Conservation (phyloP, 2,888 invertebrate genomes). For the Iphiclides podalirius region DNA sequence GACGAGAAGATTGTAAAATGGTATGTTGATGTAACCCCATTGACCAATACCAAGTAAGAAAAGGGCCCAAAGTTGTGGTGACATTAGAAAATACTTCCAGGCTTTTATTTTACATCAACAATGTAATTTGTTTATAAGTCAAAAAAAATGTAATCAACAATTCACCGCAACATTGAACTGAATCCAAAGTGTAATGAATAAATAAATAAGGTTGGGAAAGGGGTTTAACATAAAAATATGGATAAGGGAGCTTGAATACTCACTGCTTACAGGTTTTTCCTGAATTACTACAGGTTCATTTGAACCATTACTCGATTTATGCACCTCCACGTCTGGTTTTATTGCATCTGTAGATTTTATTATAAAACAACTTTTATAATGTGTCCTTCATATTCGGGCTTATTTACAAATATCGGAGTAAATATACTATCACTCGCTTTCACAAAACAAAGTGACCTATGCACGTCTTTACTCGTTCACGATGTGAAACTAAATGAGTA, state of each 20-base stretch:
- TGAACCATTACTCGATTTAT: conserved; percentile 62
- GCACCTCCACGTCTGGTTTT: conserved; percentile 71
- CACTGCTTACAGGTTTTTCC: conserved; percentile 70
- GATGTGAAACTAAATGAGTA: conserved; percentile 44
- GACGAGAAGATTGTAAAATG: not conserved
- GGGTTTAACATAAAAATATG: conserved; percentile 43
- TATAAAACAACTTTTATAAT: conserved; percentile 59
- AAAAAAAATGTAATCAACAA: not conserved
- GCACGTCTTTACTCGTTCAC: conserved; percentile 33
- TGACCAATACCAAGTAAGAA: conserved; percentile 15
- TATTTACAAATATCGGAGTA: conserved; percentile 33
- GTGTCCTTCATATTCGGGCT: conserved; percentile 37
- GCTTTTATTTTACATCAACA: too few relatives aligned
- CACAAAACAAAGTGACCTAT: conserved; percentile 34
- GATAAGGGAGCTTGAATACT: conserved; percentile 57
- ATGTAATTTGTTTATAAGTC: too few relatives aligned
- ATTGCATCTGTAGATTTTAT: conserved; percentile 73
- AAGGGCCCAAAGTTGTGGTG: conserved; percentile 17
- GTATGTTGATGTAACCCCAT: not conserved
- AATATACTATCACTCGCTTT: conserved; percentile 19
- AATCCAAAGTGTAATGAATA: conserved; percentile 39
- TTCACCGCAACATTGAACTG: conserved; percentile 35
- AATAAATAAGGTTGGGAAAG: conserved; percentile 42
- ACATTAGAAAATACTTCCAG: conserved; percentile 3
- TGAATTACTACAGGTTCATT: conserved; percentile 62